These are phyloP conservation scores for Holacanthella duospinosa DNA, from an alignment of 2,888 invertebrate species.

Conservation along the genomic window DNA sequence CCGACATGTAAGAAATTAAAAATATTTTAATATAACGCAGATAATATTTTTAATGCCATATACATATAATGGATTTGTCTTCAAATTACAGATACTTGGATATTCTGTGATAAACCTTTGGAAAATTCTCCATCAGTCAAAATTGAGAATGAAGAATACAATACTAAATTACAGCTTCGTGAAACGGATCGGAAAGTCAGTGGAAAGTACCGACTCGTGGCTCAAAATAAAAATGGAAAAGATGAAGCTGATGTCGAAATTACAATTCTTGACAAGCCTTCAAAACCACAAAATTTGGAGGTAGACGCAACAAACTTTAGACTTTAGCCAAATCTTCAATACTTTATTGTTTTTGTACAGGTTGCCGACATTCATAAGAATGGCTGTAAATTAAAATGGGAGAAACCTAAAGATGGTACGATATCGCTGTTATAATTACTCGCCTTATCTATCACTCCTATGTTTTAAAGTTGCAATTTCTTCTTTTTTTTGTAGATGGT, in stretches of 20 bases:
- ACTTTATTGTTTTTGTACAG: too few relatives aligned
- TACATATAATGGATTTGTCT: constrained; percentile 46
- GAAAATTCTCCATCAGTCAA: constrained; percentile 58
- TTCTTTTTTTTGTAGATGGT: too few relatives aligned
- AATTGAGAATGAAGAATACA: constrained; percentile 82
- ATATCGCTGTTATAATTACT: too few relatives aligned
- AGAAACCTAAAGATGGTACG: constrained; percentile 88
- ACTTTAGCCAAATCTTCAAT: background rate
- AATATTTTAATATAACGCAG: background rate
- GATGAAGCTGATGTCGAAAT: constrained; percentile 93
- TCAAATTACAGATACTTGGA: constrained; percentile 59
- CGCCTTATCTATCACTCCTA: too few relatives aligned
- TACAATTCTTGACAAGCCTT: constrained; percentile 71
- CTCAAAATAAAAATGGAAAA: constrained; percentile 83
- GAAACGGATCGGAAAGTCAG: constrained; percentile 75
- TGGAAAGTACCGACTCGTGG: constrained; percentile 79
- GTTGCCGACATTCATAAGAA: constrained; percentile 84
- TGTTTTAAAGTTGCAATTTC: too few relatives aligned
- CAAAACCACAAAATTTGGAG: constrained; percentile 37
- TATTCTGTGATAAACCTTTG: constrained; percentile 55
- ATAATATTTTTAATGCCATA: background rate
- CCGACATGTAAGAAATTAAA: constrained; percentile 55
- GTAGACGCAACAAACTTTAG: too few relatives aligned
- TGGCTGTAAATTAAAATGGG: constrained; percentile 87
- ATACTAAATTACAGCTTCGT: constrained; percentile 69